Conservation (phyloP, 2,888 invertebrate genomes). For the Lathronympha strigana region DNA sequence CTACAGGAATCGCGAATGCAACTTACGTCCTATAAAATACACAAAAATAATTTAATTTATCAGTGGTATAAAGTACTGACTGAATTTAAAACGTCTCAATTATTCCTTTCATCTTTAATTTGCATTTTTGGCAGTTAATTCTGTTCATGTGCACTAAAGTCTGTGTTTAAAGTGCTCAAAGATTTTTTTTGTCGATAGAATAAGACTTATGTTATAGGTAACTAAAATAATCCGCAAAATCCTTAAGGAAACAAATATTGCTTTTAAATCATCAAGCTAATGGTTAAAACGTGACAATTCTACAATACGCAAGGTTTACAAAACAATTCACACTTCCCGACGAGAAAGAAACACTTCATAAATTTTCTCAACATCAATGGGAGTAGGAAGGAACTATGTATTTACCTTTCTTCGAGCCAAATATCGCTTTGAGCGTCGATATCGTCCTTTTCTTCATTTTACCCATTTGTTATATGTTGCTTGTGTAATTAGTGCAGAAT, state of each 20-base stretch:
- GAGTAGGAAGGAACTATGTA: constrained; percentile 35
- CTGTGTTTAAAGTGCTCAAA: too few species aligned
- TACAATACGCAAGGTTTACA: constrained; percentile 46
- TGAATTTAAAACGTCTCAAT: too few species aligned
- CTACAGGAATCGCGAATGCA: too few species aligned
- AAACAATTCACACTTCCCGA: constrained; percentile 30
- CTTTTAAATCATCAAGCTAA: constrained; percentile 30
- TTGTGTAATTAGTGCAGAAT: constrained; percentile 55
- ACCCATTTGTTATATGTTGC: constrained; percentile 48
- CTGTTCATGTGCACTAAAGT: too few species aligned
- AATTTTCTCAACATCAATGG: constrained; percentile 33
- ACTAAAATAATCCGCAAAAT: not conserved
- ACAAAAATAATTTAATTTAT: too few species aligned
- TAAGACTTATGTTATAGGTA: not conserved
- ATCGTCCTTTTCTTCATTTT: constrained; percentile 80
- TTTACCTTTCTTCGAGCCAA: constrained; percentile 77
- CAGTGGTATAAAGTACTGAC: too few species aligned
- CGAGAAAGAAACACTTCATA: constrained; percentile 30
- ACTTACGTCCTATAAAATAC: too few species aligned
- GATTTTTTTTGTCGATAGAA: not conserved
- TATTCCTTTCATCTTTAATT: too few species aligned
- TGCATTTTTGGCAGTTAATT: too few species aligned
- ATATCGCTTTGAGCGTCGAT: constrained; percentile 77
- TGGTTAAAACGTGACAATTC: constrained; percentile 47
- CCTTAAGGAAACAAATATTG: constrained; percentile 21